Conservation (phyloP, 1,140 invertebrate species). For the Drosophila murphyi region DNA sequence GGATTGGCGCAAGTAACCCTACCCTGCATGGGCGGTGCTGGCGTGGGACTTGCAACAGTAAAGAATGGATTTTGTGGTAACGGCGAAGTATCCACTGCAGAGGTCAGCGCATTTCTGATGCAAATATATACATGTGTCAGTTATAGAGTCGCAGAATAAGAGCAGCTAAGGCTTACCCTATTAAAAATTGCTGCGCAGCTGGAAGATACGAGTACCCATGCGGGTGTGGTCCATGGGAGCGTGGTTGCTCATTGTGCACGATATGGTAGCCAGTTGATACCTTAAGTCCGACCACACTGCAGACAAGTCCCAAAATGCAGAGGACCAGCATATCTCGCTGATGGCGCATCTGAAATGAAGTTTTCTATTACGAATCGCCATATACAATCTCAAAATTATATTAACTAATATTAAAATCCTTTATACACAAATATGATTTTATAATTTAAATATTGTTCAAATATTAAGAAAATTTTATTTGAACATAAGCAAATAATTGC, state of each 20-base stretch:
- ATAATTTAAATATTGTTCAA: constrained; percentile 15
- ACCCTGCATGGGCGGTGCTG: constrained; percentile 59
- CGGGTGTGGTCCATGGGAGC: constrained; percentile 20
- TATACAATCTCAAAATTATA: not conserved
- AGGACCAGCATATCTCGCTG: constrained; percentile 47
- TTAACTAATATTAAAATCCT: not conserved
- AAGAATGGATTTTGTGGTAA: constrained; percentile 66
- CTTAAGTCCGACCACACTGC: constrained; percentile 43
- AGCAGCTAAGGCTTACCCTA: constrained; percentile 29
- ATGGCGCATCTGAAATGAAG: constrained; percentile 41
- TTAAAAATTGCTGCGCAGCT: constrained; percentile 36
- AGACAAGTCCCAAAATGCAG: constrained; percentile 41
- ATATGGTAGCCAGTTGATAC: constrained; percentile 77
- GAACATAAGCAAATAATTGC: too few relatives aligned
- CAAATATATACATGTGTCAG: too few relatives aligned
- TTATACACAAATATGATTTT: not conserved
- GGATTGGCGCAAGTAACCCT: constrained; percentile 81
- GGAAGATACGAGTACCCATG: constrained; percentile 59
- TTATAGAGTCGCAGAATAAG: too few relatives aligned
- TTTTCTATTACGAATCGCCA: not conserved
- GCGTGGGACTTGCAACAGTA: constrained; percentile 15
- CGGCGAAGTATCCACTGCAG: constrained; percentile 48
- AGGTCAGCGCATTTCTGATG: constrained; percentile 58
- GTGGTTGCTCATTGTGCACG: constrained; percentile 63
- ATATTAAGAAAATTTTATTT: too few relatives aligned